Evolutionary conservation across 2,797 vertebrate genomes (phyloP).

Genomic region (Rallus crepitans): DNA sequence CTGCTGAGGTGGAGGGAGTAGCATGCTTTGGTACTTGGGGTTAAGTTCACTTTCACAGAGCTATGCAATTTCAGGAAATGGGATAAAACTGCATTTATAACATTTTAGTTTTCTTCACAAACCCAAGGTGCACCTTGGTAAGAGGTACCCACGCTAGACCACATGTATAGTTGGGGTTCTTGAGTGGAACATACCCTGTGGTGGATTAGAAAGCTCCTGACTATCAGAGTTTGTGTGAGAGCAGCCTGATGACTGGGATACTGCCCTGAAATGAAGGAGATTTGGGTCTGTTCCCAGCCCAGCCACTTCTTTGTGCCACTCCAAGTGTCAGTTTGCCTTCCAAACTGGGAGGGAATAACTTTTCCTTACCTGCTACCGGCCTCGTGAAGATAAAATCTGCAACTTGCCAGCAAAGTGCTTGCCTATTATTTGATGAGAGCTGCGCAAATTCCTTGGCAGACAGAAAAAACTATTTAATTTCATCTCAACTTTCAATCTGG

Average conservation of each 20-base stretch:
- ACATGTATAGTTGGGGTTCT: background rate
- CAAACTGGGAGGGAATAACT: background rate
- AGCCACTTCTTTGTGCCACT: background rate
- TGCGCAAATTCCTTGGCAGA: background rate
- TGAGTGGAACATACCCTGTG: background rate
- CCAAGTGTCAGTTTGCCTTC: background rate
- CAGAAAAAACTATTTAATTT: conserved; percentile 37
- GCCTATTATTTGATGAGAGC: background rate
- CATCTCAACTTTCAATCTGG: conserved; percentile 18
- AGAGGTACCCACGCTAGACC: background rate
- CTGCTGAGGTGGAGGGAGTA: background rate
- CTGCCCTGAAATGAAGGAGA: background rate
- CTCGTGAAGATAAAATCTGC: conserved; percentile 7
- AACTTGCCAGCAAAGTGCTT: background rate
- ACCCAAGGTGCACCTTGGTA: accelerated
- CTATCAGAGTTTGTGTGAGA: background rate
- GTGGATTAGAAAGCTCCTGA: background rate
- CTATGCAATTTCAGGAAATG: background rate
- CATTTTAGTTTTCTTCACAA: background rate
- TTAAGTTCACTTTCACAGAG: background rate
- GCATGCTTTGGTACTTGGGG: background rate
- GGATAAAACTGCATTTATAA: background rate
- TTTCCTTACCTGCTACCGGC: background rate
- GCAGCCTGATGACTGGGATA: conserved; percentile 4
- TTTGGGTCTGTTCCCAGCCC: conserved; percentile 11